These are phyloP conservation scores for Pristionchus exspectatus DNA, from an alignment of 2,888 invertebrate genomes.

Conservation along the genomic window DNA sequence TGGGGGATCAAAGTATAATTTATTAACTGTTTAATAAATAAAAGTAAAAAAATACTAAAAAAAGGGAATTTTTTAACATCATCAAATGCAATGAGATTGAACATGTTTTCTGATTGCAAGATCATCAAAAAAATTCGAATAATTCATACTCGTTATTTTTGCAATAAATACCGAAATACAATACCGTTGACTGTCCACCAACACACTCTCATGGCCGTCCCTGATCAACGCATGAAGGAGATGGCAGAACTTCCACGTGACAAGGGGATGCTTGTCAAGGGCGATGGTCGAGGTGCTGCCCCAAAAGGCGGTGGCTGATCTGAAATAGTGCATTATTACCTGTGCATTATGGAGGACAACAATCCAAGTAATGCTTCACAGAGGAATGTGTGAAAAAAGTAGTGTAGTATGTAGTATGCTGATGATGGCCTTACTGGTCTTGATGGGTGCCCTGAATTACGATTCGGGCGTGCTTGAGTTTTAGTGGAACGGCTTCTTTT, in stretches of 20 bases:
- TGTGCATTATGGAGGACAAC: not conserved
- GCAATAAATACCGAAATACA: too few species aligned
- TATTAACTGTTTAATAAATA: not conserved
- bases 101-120: not conserved
- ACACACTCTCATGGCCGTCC: constrained; percentile 88
- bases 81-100: not conserved
- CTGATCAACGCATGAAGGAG: constrained; percentile 95
- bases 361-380: not conserved
- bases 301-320: constrained; percentile 89
- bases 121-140: too few species aligned
- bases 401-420: too few species aligned
- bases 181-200: constrained; percentile 64
- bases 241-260: constrained; percentile 99
- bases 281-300: constrained; percentile 85
- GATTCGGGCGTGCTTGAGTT: constrained; percentile 97
- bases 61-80: too few species aligned
- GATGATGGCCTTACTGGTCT: constrained; percentile 66
- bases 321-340: too few species aligned
- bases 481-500: constrained; percentile 92
- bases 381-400: not conserved
- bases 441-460: constrained; percentile 79
- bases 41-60: too few species aligned
- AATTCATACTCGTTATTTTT: too few species aligned
- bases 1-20: too few species aligned
- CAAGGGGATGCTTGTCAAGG: constrained; percentile 92